Base-by-base conservation (phyloP, 1,140 invertebrate genomes). In the Brachionus rubens region DNA sequence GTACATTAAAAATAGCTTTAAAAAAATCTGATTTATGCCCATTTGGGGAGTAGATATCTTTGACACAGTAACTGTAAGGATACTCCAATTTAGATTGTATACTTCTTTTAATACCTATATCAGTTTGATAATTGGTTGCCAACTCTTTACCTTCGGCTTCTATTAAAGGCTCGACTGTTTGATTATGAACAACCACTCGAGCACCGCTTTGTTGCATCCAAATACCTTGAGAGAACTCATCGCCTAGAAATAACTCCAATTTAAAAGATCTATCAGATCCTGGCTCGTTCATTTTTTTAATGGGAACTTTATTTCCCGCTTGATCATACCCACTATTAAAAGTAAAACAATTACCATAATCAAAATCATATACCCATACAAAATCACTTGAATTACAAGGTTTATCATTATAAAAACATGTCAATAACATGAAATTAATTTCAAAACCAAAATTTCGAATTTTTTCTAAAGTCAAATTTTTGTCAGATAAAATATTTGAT, bases 401-500 rank as follows among this genome's bases (percentile, higher is more conserved):
- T 70, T 26, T 79, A 76, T 68, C 77, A 78, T 26, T 78, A 47
- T 12, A 78, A 77, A 76, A 78, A 77, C 30, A 77, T 28, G 28
- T 77, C 16, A 62, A 67, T 19, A 56, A 41, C 56, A 67, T 68
- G 12, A 48, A 62, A 43, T 67, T 24, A 1, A 77, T 68, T 67
- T 77, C 76, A 52, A 47, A 77, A 9, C 50, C 56, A 46, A 62
- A 65, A 19, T 33, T 26, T 40, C 46, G 43, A n/a, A 48, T 72
- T 33, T 72, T 19, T 21, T 9, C 10, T 46, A 26, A 36, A 12
- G 46, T 30, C 7, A 72, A 40, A 54, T 72, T 72, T 72, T 50
- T 72, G 30, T 72, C 47, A 16, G 46, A 26, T 4, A 72, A 24
- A 36, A 72, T 72, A 16, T 72, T 48, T 50, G 68, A 19, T 72